A percentile compares a stretch with the other conserved stretches of the same genome.
Conservation (phyloP, 2,888 invertebrate genomes). For the Agrotis clavis region DNA sequence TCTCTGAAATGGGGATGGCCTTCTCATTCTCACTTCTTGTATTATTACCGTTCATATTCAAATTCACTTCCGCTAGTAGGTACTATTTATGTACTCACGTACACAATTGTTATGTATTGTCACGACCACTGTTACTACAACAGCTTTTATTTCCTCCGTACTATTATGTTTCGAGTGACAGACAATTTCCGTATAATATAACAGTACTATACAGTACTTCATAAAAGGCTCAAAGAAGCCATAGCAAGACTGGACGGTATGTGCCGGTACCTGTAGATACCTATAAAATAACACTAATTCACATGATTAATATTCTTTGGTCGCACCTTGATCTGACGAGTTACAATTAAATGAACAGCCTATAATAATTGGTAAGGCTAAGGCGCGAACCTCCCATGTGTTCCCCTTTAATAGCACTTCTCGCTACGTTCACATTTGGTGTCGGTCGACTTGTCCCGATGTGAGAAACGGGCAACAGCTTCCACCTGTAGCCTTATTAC, state of each 20-base stretch:
- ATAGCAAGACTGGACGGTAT: slow-evolving; percentile 1
- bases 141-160: slow-evolving; percentile 68
- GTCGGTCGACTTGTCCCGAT: slow-evolving; percentile 4
- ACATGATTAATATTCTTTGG: slow-evolving; percentile 61
- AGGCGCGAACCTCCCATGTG: slow-evolving; percentile 5
- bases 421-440: slow-evolving; percentile 30
- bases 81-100: slow-evolving; percentile 20
- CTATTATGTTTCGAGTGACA: slow-evolving; percentile 65
- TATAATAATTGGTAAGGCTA: slow-evolving; percentile 3
- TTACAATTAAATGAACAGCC: slow-evolving; percentile 15
- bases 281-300: slow-evolving; percentile 36
- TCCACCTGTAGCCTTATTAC: slow-evolving; percentile 41
- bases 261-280: slow-evolving; percentile 9
- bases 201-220: slow-evolving; percentile 56
- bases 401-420: slow-evolving; percentile 4
- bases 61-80: slow-evolving; percentile 45
- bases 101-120: slow-evolving; percentile 47
- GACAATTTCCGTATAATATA: slow-evolving; percentile 71
- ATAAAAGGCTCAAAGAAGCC: slow-evolving; percentile 56
- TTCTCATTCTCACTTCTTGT: slow-evolving; percentile 32
- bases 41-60: slow-evolving; percentile 38
- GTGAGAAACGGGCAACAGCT: slow-evolving; percentile 10
- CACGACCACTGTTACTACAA: slow-evolving; percentile 52
- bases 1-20: slow-evolving; percentile 41
- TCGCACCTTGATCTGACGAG: slow-evolving; percentile 68